A percentile compares a stretch with the other conserved stretches of the same genome.
These are phyloP conservation scores for Phoxinus phoxinus DNA, from an alignment of 2,113 vertebrate genomes.

Conservation along the genomic window DNA sequence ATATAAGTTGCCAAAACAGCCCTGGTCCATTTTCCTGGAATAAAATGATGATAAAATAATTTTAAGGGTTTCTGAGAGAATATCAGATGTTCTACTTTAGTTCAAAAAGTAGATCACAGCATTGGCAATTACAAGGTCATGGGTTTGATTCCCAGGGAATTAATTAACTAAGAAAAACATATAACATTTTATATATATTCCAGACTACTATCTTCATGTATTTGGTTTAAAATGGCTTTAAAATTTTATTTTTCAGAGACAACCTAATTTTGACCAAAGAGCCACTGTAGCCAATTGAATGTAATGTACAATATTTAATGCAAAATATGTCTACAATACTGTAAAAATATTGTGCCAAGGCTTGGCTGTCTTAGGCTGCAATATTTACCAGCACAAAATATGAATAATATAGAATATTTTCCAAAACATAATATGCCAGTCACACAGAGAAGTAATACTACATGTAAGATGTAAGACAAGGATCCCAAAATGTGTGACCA, in stretches of 20 bases:
- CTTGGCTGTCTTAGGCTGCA: no score
- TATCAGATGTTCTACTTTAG: not conserved
- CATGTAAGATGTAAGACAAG: not conserved
- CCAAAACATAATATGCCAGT: no score
- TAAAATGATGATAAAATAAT: not conserved
- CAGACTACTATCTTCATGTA: no score
- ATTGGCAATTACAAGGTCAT: not conserved
- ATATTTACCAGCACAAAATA: not conserved
- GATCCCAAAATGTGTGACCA: not conserved
- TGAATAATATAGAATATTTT: no score
- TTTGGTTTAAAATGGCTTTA: no score
- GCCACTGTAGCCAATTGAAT: not conserved
- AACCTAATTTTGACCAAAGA: not conserved
- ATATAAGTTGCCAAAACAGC: not conserved
- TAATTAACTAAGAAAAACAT: not conserved
- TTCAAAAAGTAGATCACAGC: not conserved
- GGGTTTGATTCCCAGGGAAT: not conserved
- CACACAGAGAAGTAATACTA: not conserved
- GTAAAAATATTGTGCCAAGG: no score
- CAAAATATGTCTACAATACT: no score
- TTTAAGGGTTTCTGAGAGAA: not conserved
- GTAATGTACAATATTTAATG: no score
- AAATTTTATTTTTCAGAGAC: no score
- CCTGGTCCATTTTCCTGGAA: no score
- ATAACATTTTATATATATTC: no score